Evolutionary conservation across 2,113 vertebrate species (phyloP).

Genomic region (Oryctolagus cuniculus): mOryCun1.1 NC_091435.1:165001001-165001500

Average conservation of each 20-base stretch:
- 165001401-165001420: conserved; percentile 73
- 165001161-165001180: conserved; percentile 93
- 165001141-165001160: conserved; percentile 92
- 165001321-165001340: conserved; percentile 85
- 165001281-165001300: conserved; percentile 87
- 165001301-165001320: conserved; percentile 86
- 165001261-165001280: conserved; percentile 86
- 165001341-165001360: conserved; percentile 85
- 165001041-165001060: conserved; percentile 80
- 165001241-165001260: conserved; percentile 87
- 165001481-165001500: conserved; percentile 57
- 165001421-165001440: neutral
- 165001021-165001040: conserved; percentile 75
- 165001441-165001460: conserved; percentile 72
- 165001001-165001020: conserved; percentile 67
- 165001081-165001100: conserved; percentile 84
- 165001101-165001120: conserved; percentile 85
- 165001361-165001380: conserved; percentile 89
- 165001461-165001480: conserved; percentile 36
- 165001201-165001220: conserved; percentile 89
- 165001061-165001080: conserved; percentile 86
- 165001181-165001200: conserved; percentile 90
- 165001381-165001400: conserved; percentile 87
- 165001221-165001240: conserved; percentile 89
- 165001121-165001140: conserved; percentile 87